phyloP scores from a whole-genome alignment of 2,797 vertebrate species.

The Anabas testudineus region DNA sequence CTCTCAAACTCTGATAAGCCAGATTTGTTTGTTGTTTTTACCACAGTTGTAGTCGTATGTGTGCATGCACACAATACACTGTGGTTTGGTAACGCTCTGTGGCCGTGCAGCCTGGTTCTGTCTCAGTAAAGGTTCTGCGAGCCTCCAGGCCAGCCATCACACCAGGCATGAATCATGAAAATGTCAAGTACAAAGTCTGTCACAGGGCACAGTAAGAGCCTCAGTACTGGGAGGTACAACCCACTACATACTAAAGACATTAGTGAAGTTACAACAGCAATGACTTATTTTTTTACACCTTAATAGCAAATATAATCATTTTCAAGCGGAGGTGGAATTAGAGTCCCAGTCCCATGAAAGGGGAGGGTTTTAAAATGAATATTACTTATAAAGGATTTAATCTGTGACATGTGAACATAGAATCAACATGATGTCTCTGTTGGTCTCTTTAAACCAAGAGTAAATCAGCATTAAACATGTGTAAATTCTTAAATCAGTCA shows the following conservation, averaged over 20 bases:
- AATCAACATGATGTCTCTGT: too few relatives aligned
- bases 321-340: too few relatives aligned
- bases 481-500: too few relatives aligned
- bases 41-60: not conserved
- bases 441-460: too few relatives aligned
- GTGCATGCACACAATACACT: not conserved
- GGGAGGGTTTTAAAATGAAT: too few relatives aligned
- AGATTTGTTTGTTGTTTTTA: constrained; percentile 10
- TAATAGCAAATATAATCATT: not conserved
- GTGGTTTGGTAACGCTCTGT: constrained; percentile 42
- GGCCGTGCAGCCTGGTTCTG: constrained; percentile 64
- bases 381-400: too few relatives aligned
- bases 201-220: constrained; percentile 60
- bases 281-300: not conserved
- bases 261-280: not conserved
- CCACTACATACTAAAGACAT: constrained; percentile 9
- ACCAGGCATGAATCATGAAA: constrained; percentile 83
- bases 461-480: too few relatives aligned
- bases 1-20: constrained; percentile 20
- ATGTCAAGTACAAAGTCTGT: constrained; percentile 84
- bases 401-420: too few relatives aligned
- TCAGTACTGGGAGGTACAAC: constrained; percentile 17
- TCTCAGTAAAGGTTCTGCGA: constrained; percentile 78
- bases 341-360: too few relatives aligned
- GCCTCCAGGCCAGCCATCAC: constrained; percentile 81